Base-by-base conservation (phyloP, 2,888 invertebrate species). In the Rhopalosiphum nymphaeae region DNA sequence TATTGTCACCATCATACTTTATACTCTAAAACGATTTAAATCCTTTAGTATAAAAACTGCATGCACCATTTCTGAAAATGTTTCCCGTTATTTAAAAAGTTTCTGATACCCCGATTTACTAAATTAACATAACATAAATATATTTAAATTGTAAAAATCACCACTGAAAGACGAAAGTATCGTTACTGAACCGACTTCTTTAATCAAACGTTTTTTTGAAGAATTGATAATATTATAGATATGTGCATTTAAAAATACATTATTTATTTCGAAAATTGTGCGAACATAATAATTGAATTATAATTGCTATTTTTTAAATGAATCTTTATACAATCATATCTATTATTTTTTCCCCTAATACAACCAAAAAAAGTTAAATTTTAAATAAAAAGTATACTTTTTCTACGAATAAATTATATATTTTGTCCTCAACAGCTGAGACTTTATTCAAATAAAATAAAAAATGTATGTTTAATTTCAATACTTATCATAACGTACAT, bases 91-190 rank as follows among this genome's bases (percentile, higher is more conserved):
- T 67, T 67, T 67, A 67, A 67, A 67, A 67, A 67, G 67, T 67
- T 67, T 67, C n/a, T 67, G 67, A 67, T 67, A 67, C 67, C n/a
- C n/a, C 13, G 67, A 67, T 67, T n/a, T 67, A 67, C 67, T 67
- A 67, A 67, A 67, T 67, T 67, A 67, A 67, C 67, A 67, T 67
- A 67, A 67, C 16, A 67, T 67, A 67, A 67, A 67, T 67, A 67
- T 67, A 36, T 67, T 67, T 67, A 36, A n/a, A 67, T 67, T 9
- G 67, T 67, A 21, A 67, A 67, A 67, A 67, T 36, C 67, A 36
- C 2, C 67, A 67, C 36, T 67, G 67, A 67, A 46, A 7, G 44
- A 46, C 44, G 7, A 46, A 67, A 67, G n/a, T 67, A 36, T 67
- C 67, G 21, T 67, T 36, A 36, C 16, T 36, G 67, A 36, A 36